Percentiles rank a stretch among this genome's conserved stretches.
These are phyloP conservation scores for Arizona elegans DNA, from an alignment of 2,113 vertebrate genomes.

Conservation along the genomic window DNA sequence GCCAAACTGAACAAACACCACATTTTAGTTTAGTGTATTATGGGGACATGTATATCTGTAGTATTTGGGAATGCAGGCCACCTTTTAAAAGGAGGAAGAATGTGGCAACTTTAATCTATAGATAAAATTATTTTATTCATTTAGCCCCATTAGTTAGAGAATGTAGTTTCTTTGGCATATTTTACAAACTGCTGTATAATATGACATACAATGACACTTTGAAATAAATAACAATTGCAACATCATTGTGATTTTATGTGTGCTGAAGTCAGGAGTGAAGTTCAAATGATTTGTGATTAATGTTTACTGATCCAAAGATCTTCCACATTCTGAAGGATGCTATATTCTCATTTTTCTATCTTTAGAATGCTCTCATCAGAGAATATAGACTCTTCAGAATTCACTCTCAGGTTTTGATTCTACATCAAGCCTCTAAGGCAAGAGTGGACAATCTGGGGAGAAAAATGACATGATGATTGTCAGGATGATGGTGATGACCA, in stretches of 20 bases:
- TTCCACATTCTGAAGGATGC: not conserved
- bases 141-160: not conserved
- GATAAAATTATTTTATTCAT: slow-evolving; percentile 19
- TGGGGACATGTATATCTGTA: not conserved
- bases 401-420: not conserved
- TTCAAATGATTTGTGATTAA: slow-evolving; percentile 12
- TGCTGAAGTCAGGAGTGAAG: slow-evolving; percentile 19
- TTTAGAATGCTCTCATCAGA: not conserved
- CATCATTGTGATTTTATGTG: not conserved
- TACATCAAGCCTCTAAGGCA: not conserved
- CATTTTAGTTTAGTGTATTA: not conserved
- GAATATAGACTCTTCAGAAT: not conserved
- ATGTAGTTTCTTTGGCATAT: not conserved
- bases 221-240: slow-evolving; percentile 23
- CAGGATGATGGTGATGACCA: not conserved
- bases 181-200: not conserved
- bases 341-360: not conserved
- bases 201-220: slow-evolving; percentile 6
- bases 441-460: not conserved
- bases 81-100: not conserved
- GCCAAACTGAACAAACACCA: not conserved
- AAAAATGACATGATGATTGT: not conserved
- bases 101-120: not conserved
- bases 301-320: not conserved
- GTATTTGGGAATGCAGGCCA: not conserved